Percentiles rank a stretch among this genome's conserved stretches.
Evolutionary conservation across 2,797 vertebrate genomes (phyloP).

Genomic region (Vipera latastei): DNA sequence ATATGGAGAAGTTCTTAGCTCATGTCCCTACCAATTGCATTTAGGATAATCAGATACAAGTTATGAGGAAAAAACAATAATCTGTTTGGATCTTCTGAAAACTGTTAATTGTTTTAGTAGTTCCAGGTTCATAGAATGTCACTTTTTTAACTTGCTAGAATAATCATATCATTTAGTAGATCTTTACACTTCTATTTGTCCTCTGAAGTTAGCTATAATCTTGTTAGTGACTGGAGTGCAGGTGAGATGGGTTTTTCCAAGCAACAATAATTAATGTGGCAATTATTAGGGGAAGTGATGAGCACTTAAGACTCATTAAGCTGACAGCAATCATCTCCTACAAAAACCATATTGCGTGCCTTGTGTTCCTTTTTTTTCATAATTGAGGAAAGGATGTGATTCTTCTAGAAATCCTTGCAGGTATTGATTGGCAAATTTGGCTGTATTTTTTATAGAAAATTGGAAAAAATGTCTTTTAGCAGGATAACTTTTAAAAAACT

Average conservation of each 20-base stretch:
- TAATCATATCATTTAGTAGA: neutral
- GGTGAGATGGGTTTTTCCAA: neutral
- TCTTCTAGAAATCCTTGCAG: neutral
- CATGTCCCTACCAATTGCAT: neutral
- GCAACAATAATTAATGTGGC: neutral
- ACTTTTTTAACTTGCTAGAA: neutral
- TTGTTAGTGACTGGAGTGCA: neutral
- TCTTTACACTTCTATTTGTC: neutral
- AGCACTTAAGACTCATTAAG: neutral
- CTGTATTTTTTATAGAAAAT: neutral
- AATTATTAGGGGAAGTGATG: neutral
- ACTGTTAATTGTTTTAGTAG: neutral
- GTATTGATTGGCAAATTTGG: neutral
- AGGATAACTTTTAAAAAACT: neutral
- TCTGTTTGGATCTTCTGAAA: neutral
- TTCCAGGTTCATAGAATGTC: neutral
- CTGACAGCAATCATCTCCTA: neutral
- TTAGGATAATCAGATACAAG: neutral
- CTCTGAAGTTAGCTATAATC: neutral
- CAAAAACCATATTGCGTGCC: neutral
- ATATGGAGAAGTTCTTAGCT: neutral
- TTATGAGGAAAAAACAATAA: neutral
- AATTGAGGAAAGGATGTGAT: neutral
- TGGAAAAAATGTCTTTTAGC: neutral
- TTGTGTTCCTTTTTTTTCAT: neutral